Conservation (phyloP, 2,113 vertebrate species). For the Elephas maximus region DNA sequence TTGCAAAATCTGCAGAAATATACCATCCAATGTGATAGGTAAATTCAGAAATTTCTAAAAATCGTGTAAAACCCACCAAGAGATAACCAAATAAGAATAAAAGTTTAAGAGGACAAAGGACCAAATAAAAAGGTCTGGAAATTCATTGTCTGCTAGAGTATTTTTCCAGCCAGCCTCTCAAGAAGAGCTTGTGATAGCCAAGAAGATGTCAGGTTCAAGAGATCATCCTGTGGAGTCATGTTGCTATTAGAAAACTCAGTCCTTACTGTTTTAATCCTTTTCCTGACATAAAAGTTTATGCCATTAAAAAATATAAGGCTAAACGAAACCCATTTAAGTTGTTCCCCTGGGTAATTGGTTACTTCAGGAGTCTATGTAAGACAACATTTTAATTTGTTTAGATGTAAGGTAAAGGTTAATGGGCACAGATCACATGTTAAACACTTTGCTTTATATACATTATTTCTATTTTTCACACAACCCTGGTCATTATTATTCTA, state of each 20-base stretch:
- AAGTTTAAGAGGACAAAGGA: not conserved
- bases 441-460: not conserved
- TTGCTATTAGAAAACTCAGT: not conserved
- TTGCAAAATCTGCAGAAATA: not conserved
- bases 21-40: not conserved
- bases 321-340: not conserved
- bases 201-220: not conserved
- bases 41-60: constrained; percentile 49
- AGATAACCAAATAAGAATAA: constrained; percentile 21
- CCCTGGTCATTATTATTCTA: not conserved
- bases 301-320: not conserved
- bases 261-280: not conserved
- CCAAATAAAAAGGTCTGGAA: not conserved
- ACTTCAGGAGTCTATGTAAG: not conserved
- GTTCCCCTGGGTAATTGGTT: not conserved
- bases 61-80: not conserved
- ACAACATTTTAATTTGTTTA: constrained; percentile 54
- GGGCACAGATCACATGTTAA: not conserved
- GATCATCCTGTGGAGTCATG: not conserved
- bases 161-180: not conserved
- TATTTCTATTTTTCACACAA: not conserved
- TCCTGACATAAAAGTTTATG: not conserved
- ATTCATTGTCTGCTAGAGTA: not conserved
- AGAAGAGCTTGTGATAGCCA: not conserved
- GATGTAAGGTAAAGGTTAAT: not conserved